Percentiles rank a stretch among this genome's conserved stretches.
phyloP scores from a whole-genome alignment of 2,888 invertebrate genomes.

The Hirtodrosophila histrioides region DNA sequence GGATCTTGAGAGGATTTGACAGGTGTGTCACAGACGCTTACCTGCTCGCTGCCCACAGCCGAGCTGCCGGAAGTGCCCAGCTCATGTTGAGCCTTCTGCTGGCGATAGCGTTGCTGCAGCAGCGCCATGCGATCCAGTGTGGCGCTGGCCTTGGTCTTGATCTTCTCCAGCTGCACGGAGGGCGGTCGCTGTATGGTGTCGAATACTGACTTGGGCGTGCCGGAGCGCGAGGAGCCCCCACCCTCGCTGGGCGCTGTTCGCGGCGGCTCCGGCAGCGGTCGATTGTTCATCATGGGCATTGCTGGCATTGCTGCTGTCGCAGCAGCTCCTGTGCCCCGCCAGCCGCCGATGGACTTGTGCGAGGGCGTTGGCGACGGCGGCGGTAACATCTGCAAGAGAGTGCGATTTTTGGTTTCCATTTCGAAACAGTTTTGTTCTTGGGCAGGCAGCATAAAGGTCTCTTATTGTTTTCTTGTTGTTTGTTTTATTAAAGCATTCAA shows the following conservation, averaged over 20 bases:
- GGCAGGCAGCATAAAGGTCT: constrained; percentile 34
- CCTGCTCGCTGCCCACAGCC: constrained; percentile 70
- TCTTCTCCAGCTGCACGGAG: constrained; percentile 84
- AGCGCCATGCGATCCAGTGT: constrained; percentile 84
- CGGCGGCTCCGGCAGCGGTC: constrained; percentile 87
- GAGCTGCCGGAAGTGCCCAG: constrained; percentile 57
- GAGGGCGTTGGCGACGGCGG: constrained; percentile 81
- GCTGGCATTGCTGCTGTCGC: background rate
- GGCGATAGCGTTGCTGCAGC: constrained; percentile 86
- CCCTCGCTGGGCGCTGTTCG: constrained; percentile 77
- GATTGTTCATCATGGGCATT: constrained; percentile 71
- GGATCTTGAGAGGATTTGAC: constrained; percentile 7
- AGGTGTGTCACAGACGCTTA: constrained; percentile 37
- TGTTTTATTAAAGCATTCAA: constrained; percentile 78
- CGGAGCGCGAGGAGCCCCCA: constrained; percentile 81
- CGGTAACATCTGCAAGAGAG: constrained; percentile 66
- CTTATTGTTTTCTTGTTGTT: constrained; percentile 36
- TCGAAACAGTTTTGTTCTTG: constrained; percentile 1
- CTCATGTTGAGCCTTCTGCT: constrained; percentile 86
- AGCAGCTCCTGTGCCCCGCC: constrained; percentile 48
- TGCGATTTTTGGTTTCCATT: constrained; percentile 46
- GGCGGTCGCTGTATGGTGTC: constrained; percentile 84
- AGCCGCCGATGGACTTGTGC: constrained; percentile 64
- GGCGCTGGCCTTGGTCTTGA: constrained; percentile 84
- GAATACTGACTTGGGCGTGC: constrained; percentile 83